phyloP scores from a whole-genome alignment of 2,888 invertebrate genomes.

The Merodon equestris region DNA sequence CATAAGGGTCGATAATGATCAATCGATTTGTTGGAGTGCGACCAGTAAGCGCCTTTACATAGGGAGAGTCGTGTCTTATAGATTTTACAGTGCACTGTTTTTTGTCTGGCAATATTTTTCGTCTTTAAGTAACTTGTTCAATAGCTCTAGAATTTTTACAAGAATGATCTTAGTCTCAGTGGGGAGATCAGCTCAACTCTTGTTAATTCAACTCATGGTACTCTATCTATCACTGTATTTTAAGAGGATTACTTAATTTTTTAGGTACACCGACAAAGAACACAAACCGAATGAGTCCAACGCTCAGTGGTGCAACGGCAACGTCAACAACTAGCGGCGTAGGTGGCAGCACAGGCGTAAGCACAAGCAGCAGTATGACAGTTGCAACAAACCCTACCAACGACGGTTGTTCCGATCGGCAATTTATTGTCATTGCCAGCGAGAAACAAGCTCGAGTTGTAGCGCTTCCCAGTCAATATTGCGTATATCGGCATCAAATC shows the following conservation, averaged over 20 bases:
- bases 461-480: constrained; percentile 96
- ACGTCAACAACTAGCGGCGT: constrained; percentile 80
- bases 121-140: too few relatives aligned
- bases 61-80: too few relatives aligned
- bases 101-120: too few relatives aligned
- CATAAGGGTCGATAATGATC: too few relatives aligned
- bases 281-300: constrained; percentile 88
- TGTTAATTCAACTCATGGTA: too few relatives aligned
- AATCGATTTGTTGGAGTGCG: too few relatives aligned
- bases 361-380: constrained; percentile 77
- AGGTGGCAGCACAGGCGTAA: constrained; percentile 71
- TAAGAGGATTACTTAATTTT: neutral
- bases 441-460: constrained; percentile 97
- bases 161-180: too few relatives aligned
- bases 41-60: too few relatives aligned
- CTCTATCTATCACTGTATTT: too few relatives aligned
- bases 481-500: constrained; percentile 94
- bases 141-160: too few relatives aligned
- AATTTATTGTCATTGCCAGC: constrained; percentile 95
- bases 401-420: constrained; percentile 85
- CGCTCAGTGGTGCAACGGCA: constrained; percentile 81
- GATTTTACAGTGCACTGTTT: too few relatives aligned
- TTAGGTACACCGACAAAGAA: constrained; percentile 85
- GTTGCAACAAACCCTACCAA: constrained; percentile 62
- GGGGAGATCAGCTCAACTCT: too few relatives aligned